Percentiles rank a stretch among this genome's conserved stretches.
Evolutionary conservation across 2,888 invertebrate genomes (phyloP).

Genomic region (Stenichneumon culpator): DNA sequence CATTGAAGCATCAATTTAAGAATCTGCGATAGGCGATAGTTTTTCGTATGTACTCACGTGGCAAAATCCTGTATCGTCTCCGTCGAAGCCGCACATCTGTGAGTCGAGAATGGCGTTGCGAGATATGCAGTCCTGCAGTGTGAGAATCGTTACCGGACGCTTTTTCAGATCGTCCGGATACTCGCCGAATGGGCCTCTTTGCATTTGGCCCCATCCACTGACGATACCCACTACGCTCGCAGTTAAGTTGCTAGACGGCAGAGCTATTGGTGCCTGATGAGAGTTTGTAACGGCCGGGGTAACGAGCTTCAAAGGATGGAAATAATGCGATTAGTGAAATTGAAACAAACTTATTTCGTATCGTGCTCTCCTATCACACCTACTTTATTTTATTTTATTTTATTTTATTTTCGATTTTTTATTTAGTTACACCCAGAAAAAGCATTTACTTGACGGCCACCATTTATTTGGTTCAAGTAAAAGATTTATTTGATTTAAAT

Average conservation of each 20-base stretch:
- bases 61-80: constrained; percentile 65
- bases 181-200: constrained; percentile 5
- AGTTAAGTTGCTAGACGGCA: constrained; percentile 61
- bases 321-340: background rate
- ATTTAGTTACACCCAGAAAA: too few relatives aligned
- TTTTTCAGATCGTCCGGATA: constrained; percentile 63
- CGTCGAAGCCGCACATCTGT: constrained; percentile 66
- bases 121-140: constrained; percentile 59
- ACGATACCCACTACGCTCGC: constrained; percentile 58
- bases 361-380: too few relatives aligned
- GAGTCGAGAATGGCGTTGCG: constrained; percentile 55
- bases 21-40: too few relatives aligned
- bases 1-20: background rate
- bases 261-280: constrained; percentile 61
- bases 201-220: constrained; percentile 68
- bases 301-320: constrained; percentile 49
- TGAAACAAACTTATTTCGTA: background rate
- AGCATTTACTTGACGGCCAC: too few relatives aligned
- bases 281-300: constrained; percentile 47
- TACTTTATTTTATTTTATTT: too few relatives aligned
- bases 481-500: too few relatives aligned
- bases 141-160: constrained; percentile 59
- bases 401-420: too few relatives aligned
- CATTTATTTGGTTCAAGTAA: too few relatives aligned
- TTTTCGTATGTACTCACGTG: constrained; percentile 54